phyloP scores from a whole-genome alignment of 2,113 vertebrate genomes.

The Ranitomeya imitator region DNA sequence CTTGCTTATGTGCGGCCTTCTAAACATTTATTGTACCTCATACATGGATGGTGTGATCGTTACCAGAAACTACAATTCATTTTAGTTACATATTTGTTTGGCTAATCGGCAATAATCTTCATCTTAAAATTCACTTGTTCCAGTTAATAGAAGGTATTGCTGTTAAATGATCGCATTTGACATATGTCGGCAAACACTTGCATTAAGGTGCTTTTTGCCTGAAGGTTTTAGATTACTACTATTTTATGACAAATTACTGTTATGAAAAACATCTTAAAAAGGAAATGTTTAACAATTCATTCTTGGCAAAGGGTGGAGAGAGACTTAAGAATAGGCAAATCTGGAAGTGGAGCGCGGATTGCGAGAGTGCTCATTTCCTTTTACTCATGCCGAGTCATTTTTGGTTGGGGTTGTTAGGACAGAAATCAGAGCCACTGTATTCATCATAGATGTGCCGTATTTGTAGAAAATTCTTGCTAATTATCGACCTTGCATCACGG shows the following conservation, averaged over 20 bases:
- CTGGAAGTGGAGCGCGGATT: constrained; percentile 23
- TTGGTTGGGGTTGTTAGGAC: neutral
- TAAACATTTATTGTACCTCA: no score
- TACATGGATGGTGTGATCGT: no score
- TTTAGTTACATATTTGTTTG: neutral
- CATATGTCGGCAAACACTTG: neutral
- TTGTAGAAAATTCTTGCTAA: neutral
- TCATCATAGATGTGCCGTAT: neutral
- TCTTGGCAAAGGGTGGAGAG: neutral
- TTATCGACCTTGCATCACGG: neutral
- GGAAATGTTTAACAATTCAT: neutral
- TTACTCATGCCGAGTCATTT: constrained; percentile 20
- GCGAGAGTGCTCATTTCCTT: constrained; percentile 28
- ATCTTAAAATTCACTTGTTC: neutral
- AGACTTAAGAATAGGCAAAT: neutral
- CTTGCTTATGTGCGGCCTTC: no score
- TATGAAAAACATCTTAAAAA: neutral
- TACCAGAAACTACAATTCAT: neutral
- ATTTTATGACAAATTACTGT: neutral
- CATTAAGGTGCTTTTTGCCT: neutral
- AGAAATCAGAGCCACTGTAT: neutral
- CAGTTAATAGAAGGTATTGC: neutral
- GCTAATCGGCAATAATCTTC: neutral
- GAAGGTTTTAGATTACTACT: neutral
- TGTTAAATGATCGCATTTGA: no score